Evolutionary conservation across 2,797 vertebrate species (phyloP).

Genomic region (Alauda arvensis): DNA sequence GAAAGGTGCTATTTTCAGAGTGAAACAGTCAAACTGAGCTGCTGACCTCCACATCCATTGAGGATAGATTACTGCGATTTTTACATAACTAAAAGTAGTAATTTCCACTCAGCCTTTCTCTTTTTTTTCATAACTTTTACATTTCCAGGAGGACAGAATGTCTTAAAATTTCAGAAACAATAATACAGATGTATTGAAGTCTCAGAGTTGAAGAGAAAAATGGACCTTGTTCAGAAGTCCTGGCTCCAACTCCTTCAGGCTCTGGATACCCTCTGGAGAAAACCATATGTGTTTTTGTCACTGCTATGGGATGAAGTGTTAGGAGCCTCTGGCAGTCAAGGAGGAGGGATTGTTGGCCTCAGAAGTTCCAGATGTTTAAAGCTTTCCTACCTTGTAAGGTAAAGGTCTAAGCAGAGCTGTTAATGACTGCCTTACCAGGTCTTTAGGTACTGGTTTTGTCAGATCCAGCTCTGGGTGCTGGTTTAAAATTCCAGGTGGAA

Average conservation of each 20-base stretch:
- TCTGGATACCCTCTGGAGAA: background rate
- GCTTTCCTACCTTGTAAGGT: background rate
- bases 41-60: background rate
- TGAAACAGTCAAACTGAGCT: background rate
- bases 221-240: background rate
- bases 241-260: background rate
- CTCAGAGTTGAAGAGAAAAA: background rate
- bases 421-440: background rate
- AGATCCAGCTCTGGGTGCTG: background rate
- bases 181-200: background rate
- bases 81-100: background rate
- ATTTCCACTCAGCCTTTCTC: background rate
- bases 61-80: background rate
- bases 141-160: background rate
- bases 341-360: background rate
- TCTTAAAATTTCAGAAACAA: background rate
- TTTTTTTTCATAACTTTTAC: background rate
- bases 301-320: background rate
- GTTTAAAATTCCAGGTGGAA: background rate
- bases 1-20: background rate
- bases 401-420: background rate
- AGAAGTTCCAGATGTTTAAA: background rate
- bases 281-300: accelerated
- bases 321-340: background rate
- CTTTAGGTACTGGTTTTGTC: background rate